phyloP scores from a whole-genome alignment of 2,797 vertebrate species.

The Lepilemur ruficaudatus region DNA sequence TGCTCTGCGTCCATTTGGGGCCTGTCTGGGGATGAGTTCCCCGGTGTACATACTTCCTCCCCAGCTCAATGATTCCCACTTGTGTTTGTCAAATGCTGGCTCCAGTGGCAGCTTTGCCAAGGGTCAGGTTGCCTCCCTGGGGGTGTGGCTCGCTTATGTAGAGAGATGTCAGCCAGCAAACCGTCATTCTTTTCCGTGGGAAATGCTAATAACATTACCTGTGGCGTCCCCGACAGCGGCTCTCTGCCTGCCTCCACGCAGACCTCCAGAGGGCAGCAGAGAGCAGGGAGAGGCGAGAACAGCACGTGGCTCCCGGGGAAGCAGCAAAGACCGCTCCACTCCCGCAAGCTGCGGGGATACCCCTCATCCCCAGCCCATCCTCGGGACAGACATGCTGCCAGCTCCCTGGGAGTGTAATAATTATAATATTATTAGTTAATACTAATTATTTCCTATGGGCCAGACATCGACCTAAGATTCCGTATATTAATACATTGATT shows the following conservation, averaged over 20 bases:
- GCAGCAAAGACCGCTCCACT: neutral
- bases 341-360: too few relatives aligned
- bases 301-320: neutral
- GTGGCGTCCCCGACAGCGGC: rapidly evolving
- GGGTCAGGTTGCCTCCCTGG: neutral
- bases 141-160: neutral
- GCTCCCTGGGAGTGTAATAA: neutral
- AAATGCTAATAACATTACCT: neutral
- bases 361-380: neutral
- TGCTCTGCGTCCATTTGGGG: neutral
- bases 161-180: neutral
- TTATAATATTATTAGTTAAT: neutral
- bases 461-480: neutral
- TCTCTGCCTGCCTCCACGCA: neutral
- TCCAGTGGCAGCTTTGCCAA: neutral
- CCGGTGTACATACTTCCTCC: neutral
- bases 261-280: constrained; percentile 68
- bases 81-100: neutral
- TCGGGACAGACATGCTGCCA: neutral
- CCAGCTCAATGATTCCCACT: neutral
- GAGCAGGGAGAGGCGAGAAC: neutral
- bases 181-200: neutral
- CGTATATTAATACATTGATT: neutral
- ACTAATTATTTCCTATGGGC: neutral
- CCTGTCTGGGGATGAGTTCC: neutral